Conservation (phyloP, 2,113 vertebrate genomes). For the Montifringilla adamsi region DNA sequence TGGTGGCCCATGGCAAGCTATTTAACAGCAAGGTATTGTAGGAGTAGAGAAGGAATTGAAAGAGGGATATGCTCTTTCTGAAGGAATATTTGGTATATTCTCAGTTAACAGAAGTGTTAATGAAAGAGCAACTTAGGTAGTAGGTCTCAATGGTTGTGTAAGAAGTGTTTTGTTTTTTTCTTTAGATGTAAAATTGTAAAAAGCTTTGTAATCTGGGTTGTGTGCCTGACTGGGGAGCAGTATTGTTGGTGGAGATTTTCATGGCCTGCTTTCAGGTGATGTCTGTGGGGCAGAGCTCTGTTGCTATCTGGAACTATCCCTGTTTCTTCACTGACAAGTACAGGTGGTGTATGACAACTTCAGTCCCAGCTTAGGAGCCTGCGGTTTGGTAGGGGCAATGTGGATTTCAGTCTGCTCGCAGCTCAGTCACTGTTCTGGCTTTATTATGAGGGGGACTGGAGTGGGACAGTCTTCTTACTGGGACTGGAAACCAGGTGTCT, state of each 20-base stretch:
- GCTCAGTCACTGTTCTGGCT: accelerated
- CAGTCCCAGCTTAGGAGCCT: not conserved
- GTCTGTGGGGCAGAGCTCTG: not conserved
- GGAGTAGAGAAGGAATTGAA: not conserved
- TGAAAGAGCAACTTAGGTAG: not conserved
- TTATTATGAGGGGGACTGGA: not conserved
- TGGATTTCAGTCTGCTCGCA: not conserved
- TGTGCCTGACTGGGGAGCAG: not conserved
- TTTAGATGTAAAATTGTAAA: not conserved
- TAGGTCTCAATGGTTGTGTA: not conserved
- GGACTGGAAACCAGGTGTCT: not conserved
- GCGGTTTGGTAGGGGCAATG: not conserved
- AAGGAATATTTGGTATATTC: not conserved
- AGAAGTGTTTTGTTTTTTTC: not conserved
- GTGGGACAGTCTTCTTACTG: not conserved
- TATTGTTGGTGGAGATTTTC: not conserved
- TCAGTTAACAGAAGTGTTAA: not conserved
- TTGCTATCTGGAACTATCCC: not conserved
- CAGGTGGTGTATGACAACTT: not conserved
- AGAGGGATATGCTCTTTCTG: not conserved
- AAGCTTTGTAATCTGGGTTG: not conserved
- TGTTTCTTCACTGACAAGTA: not conserved
- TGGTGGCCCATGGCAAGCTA: not conserved
- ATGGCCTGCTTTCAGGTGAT: not conserved
- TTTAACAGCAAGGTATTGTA: not conserved